These are phyloP conservation scores for Pelecanoides urinatrix DNA, from an alignment of 2,113 vertebrate genomes.

Conservation along the genomic window DNA sequence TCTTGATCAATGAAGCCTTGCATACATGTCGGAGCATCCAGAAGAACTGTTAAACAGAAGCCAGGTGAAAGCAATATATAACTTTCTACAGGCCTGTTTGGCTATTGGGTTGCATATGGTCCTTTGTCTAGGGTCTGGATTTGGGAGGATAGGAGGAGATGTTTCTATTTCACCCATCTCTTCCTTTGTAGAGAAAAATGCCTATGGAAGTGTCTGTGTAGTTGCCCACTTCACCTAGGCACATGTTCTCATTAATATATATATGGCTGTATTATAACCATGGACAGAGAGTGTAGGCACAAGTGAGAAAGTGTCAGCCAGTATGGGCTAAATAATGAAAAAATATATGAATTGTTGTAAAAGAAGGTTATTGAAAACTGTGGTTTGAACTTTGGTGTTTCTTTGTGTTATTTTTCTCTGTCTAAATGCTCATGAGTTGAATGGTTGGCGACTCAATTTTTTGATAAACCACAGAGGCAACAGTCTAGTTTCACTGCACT, in stretches of 20 bases:
- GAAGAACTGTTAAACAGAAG: neutral
- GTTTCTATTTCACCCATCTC: neutral
- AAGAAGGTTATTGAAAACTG: neutral
- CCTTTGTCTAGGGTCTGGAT: neutral
- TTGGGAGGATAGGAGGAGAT: neutral
- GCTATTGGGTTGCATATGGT: neutral
- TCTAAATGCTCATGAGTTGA: neutral
- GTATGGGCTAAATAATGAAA: neutral
- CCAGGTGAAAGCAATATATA: accelerated
- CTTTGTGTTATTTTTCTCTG: neutral
- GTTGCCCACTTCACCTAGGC: neutral
- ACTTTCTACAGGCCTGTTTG: neutral
- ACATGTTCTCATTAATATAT: neutral
- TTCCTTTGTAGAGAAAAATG: neutral
- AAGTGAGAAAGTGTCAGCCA: neutral
- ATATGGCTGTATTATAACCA: neutral
- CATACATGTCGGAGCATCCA: neutral
- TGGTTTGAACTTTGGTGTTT: neutral
- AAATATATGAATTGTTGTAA: neutral
- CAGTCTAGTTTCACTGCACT: neutral
- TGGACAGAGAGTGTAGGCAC: neutral
- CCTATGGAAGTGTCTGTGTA: neutral
- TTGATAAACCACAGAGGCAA: neutral
- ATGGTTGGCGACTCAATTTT: neutral
- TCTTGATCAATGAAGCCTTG: neutral